Evolutionary conservation across 2,888 invertebrate species (phyloP).

Genomic region (Morinoia aosen): DNA sequence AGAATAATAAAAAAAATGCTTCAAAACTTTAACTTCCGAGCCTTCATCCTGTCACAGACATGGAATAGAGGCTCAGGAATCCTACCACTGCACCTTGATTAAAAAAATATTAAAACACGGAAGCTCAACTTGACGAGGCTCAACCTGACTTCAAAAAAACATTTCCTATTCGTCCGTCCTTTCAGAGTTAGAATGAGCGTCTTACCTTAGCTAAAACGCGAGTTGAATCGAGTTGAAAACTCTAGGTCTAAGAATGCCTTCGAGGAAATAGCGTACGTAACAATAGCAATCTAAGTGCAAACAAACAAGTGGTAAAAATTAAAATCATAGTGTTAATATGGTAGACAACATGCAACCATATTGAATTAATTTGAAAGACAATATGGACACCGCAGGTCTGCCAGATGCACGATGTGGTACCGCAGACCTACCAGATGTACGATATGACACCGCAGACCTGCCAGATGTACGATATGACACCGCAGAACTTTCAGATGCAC

Average conservation of each 20-base stretch:
- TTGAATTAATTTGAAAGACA: not conserved
- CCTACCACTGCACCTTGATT: too few species aligned
- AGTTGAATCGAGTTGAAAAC: too few species aligned
- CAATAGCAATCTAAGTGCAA: too few species aligned
- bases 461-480: not conserved
- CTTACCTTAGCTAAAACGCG: too few species aligned
- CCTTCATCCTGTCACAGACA: too few species aligned
- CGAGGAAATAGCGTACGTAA: not conserved
- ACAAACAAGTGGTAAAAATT: not conserved
- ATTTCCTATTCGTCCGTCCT: not conserved
- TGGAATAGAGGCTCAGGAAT: too few species aligned
- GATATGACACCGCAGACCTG: not conserved
- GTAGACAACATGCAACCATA: not conserved
- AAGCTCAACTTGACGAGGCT: too few species aligned
- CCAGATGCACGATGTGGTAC: not conserved
- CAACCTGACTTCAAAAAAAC: too few species aligned
- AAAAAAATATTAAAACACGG: too few species aligned
- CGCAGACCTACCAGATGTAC: not conserved
- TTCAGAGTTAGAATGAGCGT: not conserved
- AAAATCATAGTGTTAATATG: not conserved
- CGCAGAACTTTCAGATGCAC: not conserved
- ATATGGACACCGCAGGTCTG: not conserved
- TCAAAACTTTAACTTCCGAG: too few species aligned
- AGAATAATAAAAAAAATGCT: too few species aligned
- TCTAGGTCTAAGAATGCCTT: not conserved